Evolutionary conservation across 2,797 vertebrate species (phyloP).

Genomic region (Percopsis omiscomaycus): DNA sequence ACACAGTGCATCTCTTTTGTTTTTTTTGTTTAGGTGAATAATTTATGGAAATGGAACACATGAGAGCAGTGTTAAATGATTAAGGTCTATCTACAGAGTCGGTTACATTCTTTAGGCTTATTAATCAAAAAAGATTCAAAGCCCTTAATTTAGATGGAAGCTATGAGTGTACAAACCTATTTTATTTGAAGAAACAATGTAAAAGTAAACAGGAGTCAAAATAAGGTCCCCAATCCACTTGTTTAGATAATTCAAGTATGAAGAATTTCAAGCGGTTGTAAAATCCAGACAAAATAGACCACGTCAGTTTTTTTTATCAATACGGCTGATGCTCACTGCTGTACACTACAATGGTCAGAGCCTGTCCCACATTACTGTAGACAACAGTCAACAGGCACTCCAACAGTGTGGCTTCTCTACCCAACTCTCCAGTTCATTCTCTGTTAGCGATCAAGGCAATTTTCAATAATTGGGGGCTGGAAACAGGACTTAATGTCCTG

Average conservation of each 20-base stretch:
- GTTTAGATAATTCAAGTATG: slow-evolving; percentile 49
- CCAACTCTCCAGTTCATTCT: slow-evolving; percentile 14
- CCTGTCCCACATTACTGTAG: slow-evolving; percentile 31
- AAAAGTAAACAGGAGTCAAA: slow-evolving; percentile 46
- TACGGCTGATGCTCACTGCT: slow-evolving; percentile 10
- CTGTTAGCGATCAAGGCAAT: slow-evolving; percentile 20
- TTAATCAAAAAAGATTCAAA: slow-evolving; percentile 51
- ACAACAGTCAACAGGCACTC: slow-evolving; percentile 8
- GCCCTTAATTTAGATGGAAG: slow-evolving; percentile 24
- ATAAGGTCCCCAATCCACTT: slow-evolving; percentile 49
- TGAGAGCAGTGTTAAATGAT: slow-evolving; percentile 27
- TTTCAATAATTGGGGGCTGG: slow-evolving; percentile 2
- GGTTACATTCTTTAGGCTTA: slow-evolving; percentile 65
- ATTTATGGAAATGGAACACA: slow-evolving; percentile 30
- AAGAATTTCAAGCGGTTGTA: slow-evolving; percentile 41
- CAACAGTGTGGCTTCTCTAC: slow-evolving; percentile 2
- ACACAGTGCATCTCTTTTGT: slow-evolving; percentile 24
- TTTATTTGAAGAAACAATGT: slow-evolving; percentile 35
- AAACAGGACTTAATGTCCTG: slow-evolving; percentile 9
- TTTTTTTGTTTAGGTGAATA: slow-evolving; percentile 39
- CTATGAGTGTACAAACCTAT: slow-evolving; percentile 40
- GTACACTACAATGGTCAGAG: slow-evolving; percentile 22
- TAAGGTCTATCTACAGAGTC: slow-evolving; percentile 48
- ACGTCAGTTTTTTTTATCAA: not conserved
- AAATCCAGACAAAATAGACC: too few relatives aligned